Conservation (phyloP, 37 sponge, comb jelly and placozoan genomes). For the Mnemiopsis leidyi region DNA sequence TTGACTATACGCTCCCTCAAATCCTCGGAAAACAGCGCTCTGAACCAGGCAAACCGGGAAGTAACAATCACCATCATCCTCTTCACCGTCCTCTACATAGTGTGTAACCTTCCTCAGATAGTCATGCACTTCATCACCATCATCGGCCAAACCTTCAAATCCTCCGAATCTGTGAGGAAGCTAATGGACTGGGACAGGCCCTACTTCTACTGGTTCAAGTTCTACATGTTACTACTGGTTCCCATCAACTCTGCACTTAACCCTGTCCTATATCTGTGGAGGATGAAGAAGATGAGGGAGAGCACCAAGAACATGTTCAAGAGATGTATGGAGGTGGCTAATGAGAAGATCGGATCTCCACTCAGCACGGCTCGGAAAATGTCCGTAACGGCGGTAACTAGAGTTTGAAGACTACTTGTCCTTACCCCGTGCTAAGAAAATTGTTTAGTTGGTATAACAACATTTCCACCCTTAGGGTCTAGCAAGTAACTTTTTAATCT, state of each 20-base stretch:
- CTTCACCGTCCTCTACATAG: slow-evolving; percentile 23
- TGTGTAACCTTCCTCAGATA: not conserved
- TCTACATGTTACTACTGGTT: not conserved
- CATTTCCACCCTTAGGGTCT: too few relatives aligned
- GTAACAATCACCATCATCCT: not conserved
- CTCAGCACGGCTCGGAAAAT: not conserved
- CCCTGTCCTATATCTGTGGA: not conserved
- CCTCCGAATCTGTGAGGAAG: not conserved
- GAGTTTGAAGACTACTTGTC: too few relatives aligned
- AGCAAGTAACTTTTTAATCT: too few relatives aligned
- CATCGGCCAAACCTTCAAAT: not conserved
- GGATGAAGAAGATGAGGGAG: not conserved
- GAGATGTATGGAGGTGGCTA: not conserved
- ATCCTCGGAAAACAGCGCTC: not conserved
- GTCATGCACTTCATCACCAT: not conserved
- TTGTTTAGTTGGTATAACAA: too few relatives aligned
- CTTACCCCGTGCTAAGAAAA: too few relatives aligned
- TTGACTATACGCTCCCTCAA: not conserved
- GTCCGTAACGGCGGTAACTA: not conserved
- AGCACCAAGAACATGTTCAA: not conserved
- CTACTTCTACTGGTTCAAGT: not conserved
- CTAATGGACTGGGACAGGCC: not conserved
- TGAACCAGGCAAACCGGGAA: not conserved
- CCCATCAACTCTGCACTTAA: not conserved
- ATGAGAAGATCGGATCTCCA: not conserved